Conservation (phyloP, 2,888 invertebrate species). For the Tridacna crocea region DNA sequence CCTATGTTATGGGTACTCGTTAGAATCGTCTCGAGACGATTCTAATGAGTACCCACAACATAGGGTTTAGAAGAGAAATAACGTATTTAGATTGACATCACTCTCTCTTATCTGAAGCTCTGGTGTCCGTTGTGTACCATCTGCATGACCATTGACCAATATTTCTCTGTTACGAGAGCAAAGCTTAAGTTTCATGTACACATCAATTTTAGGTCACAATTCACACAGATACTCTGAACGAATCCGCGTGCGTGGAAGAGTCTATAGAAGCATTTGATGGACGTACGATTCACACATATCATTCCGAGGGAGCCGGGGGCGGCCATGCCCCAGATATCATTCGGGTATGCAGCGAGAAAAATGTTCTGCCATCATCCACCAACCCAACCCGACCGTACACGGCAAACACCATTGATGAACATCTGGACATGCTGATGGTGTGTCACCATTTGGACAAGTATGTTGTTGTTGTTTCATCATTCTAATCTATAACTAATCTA, state of each 20-base stretch:
- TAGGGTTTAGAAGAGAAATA: too few species aligned
- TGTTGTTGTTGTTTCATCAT: conserved; percentile 56
- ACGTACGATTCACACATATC: conserved; percentile 81
- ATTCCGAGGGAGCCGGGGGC: conserved; percentile 83
- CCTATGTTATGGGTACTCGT: too few species aligned
- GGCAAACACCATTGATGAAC: conserved; percentile 81
- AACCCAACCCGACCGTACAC: conserved; percentile 83
- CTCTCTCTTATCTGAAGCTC: too few species aligned
- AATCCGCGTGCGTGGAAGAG: conserved; percentile 81
- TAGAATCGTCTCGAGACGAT: too few species aligned
- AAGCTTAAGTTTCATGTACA: too few species aligned
- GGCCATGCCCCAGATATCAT: conserved; percentile 82
- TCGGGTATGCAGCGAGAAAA: conserved; percentile 75
- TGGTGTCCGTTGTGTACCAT: too few species aligned
- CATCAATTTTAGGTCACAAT: conserved; percentile 75
- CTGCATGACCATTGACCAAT: too few species aligned
- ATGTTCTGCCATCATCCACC: conserved; percentile 81
- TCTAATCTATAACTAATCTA: too few species aligned
- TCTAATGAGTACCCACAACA: too few species aligned
- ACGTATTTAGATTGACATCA: too few species aligned
- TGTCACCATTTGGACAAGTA: conserved; percentile 83
- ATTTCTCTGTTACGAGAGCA: too few species aligned
- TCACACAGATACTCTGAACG: conserved; percentile 83
- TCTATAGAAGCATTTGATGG: conserved; percentile 79
- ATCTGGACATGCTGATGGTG: conserved; percentile 82